A percentile compares a stretch with the other conserved stretches of the same genome.
These are phyloP conservation scores for Notothenia rossii DNA, from an alignment of 2,113 vertebrate genomes.

Conservation along the genomic window DNA sequence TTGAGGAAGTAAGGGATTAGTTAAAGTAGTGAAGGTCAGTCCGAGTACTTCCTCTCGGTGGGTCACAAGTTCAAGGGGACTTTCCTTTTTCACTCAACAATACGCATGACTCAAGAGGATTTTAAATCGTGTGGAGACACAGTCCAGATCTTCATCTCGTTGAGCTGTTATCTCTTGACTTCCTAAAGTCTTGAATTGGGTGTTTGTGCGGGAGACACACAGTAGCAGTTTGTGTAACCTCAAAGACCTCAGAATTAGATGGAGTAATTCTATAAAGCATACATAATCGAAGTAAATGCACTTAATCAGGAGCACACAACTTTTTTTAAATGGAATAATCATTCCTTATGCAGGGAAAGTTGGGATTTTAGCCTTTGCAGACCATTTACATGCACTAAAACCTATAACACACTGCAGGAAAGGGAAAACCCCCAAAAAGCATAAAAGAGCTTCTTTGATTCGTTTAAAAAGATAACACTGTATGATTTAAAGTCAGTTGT, in stretches of 20 bases:
- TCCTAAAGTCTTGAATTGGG: no score
- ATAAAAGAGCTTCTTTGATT: no score
- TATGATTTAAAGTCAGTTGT: neutral
- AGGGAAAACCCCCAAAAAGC: no score
- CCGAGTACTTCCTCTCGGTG: conserved; percentile 16
- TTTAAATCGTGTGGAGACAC: conserved; percentile 37
- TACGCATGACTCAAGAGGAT: conserved; percentile 12
- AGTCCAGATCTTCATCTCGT: conserved; percentile 53
- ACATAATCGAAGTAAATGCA: neutral
- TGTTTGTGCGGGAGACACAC: neutral
- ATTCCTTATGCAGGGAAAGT: neutral
- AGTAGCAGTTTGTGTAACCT: conserved; percentile 12
- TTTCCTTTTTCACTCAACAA: conserved; percentile 48
- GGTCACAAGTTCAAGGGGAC: conserved; percentile 39
- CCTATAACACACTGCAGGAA: no score
- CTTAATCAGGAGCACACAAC: neutral
- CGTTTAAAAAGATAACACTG: neutral
- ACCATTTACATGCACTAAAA: no score
- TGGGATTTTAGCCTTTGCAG: no score
- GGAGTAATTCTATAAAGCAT: conserved; percentile 1
- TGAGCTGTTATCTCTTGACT: conserved; percentile 6
- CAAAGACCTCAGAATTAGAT: neutral
- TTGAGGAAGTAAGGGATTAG: conserved; percentile 50
- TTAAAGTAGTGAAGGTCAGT: conserved; percentile 46
- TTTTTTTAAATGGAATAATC: neutral